Evolutionary conservation across 2,113 vertebrate genomes (phyloP), one percentile per base, ranked within the genome.

Genomic region (Pachypanchax playfairii): DNA sequence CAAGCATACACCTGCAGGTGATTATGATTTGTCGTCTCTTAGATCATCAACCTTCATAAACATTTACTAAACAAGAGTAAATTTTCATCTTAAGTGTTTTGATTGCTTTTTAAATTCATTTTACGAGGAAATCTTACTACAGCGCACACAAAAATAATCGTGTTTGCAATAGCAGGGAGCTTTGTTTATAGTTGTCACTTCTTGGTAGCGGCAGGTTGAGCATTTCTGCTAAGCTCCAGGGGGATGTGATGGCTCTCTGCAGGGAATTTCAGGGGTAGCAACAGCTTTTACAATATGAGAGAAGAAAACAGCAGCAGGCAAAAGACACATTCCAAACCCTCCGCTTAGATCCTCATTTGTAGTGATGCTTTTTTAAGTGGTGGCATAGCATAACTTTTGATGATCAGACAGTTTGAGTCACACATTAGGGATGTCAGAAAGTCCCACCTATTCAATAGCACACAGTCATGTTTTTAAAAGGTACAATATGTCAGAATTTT

Each of bases 151-250:
- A 60, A 21, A 39, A 55, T 60, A 63, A 79, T 84, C 72, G 72
- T 62, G 51, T 87, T 79, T 69, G 66, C 41, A 49, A 77, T 67
- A 35, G 58, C 64, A 50, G 47, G 64, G 65, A 76, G 70, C 46
- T 74, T 76, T 70, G 75, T 83, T 58, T 75, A 61, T n/a, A 77
- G 54, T 77, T 83, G 66, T 85, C 66, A 75, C 69, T 61, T 75
- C 44, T 54, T 73, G 78, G 61, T 70, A 82, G 61, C 28, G 61
- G 54, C 60, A 88, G 65, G 69, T 80, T 10, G 42, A 76, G 51
- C 22, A 11, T 79, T 73, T 28, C 33, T 70, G 57, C 67, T 73
- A 58, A 58, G 66, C 73, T 73, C 69, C 39, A 29, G 65, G 66
- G 59, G 44, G 70, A 42, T 35, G 33, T 13, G 33, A 55, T 47